Percentiles rank a stretch among this genome's conserved stretches.
Conservation (phyloP, 2,888 invertebrate species). For the Leptura quadrifasciata region DNA sequence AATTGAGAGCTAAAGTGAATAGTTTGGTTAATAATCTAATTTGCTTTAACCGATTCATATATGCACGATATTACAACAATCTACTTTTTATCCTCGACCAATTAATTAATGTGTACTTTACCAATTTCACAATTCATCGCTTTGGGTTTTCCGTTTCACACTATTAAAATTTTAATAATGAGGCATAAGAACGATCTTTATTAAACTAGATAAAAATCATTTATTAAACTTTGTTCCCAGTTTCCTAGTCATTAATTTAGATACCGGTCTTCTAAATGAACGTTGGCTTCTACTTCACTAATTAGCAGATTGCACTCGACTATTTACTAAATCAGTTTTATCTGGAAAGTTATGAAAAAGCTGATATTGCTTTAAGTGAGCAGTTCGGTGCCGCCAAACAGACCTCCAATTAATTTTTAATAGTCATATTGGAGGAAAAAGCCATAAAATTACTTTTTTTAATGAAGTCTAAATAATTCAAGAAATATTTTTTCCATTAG, state of each 20-base stretch:
- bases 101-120: neutral
- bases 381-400: neutral
- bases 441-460: neutral
- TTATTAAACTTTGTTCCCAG: slow-evolving; percentile 18
- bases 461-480: neutral
- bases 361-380: slow-evolving; percentile 8
- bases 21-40: too few species aligned
- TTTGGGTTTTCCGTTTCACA: neutral
- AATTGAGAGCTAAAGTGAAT: too few species aligned
- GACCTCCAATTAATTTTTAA: neutral
- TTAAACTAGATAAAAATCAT: slow-evolving; percentile 23
- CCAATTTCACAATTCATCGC: neutral
- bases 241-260: slow-evolving; percentile 4
- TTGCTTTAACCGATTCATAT: too few species aligned
- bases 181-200: slow-evolving; percentile 17
- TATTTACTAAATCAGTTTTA: slow-evolving; percentile 21
- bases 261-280: neutral
- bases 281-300: slow-evolving; percentile 3
- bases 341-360: slow-evolving; percentile 3
- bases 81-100: neutral
- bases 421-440: neutral
- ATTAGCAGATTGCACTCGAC: slow-evolving; percentile 1
- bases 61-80: neutral
- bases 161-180: neutral
- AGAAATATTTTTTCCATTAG: neutral